phyloP scores from a whole-genome alignment of 2,113 vertebrate species.

The Melierax canorus region DNA sequence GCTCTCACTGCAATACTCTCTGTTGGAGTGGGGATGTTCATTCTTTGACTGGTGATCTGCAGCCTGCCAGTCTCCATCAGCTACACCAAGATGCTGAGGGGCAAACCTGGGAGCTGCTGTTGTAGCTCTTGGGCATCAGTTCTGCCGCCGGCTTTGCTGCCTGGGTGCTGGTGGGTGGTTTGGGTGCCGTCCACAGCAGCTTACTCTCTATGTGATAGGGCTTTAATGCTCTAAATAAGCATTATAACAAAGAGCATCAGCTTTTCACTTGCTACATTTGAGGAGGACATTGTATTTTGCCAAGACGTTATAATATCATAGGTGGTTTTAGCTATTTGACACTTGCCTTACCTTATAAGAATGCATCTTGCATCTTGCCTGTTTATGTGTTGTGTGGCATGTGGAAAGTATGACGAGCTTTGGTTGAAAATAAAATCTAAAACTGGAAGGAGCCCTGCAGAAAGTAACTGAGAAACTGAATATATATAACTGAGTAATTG shows the following conservation, averaged over 20 bases:
- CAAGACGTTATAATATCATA: not conserved
- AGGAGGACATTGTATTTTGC: not conserved
- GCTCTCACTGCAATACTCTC: not conserved
- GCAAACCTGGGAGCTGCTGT: not conserved
- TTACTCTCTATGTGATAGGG: not conserved
- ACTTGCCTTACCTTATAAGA: not conserved
- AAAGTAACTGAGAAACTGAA: not conserved
- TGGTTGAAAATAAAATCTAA: not conserved
- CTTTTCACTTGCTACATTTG: not conserved
- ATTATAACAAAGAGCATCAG: not conserved
- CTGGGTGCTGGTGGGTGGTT: not conserved
- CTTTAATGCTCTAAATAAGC: not conserved
- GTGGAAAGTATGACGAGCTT: not conserved
- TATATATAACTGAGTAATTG: not conserved
- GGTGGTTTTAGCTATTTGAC: not conserved
- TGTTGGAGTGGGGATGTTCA: not conserved
- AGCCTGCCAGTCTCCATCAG: not conserved
- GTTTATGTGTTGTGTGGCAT: not conserved
- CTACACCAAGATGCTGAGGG: not conserved
- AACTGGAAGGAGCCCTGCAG: not conserved
- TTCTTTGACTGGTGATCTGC: not conserved
- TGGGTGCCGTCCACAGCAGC: not conserved
- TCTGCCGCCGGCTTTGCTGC: not conserved
- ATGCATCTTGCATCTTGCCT: not conserved
- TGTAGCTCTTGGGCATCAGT: rapidly evolving